Percentiles rank a stretch among this genome's conserved stretches.
These are phyloP conservation scores for Lucilia sericata DNA, from an alignment of 1,140 invertebrate genomes.

Conservation along the genomic window DNA sequence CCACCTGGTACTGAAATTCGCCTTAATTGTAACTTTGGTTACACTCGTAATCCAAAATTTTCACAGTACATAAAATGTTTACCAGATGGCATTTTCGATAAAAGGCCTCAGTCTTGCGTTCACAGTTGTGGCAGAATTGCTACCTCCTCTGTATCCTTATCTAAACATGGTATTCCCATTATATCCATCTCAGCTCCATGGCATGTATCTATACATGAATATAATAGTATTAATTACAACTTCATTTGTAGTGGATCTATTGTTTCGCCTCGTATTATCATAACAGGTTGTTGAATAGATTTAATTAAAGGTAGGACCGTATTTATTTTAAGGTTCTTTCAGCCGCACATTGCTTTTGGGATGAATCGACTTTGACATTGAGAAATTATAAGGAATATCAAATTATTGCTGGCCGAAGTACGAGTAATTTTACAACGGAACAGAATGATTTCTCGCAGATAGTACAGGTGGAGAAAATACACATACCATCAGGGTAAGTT, in stretches of 20 bases:
- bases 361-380: not conserved
- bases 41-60: not conserved
- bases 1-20: not conserved
- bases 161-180: not conserved
- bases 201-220: slow-evolving; percentile 3
- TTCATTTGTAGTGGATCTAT: slow-evolving; percentile 69
- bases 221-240: not conserved
- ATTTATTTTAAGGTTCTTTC: not conserved
- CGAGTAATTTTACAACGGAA: not conserved
- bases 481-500: not conserved
- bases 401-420: not conserved
- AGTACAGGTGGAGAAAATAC: not conserved
- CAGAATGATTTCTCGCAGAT: not conserved
- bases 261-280: slow-evolving; percentile 56
- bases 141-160: not conserved
- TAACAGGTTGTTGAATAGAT: slow-evolving; percentile 46
- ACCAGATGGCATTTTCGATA: slow-evolving; percentile 1
- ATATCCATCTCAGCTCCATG: not conserved
- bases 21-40: not conserved
- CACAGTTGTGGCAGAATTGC: not conserved
- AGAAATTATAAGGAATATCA: not conserved
- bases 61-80: not conserved
- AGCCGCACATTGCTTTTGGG: slow-evolving; percentile 31
- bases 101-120: not conserved
- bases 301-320: no score